Evolutionary conservation across 30 jellyfish, hydroid and myxozoan species (phyloP), one percentile per base, ranked within the genome.

Genomic region (Aurelia coerulea): DNA sequence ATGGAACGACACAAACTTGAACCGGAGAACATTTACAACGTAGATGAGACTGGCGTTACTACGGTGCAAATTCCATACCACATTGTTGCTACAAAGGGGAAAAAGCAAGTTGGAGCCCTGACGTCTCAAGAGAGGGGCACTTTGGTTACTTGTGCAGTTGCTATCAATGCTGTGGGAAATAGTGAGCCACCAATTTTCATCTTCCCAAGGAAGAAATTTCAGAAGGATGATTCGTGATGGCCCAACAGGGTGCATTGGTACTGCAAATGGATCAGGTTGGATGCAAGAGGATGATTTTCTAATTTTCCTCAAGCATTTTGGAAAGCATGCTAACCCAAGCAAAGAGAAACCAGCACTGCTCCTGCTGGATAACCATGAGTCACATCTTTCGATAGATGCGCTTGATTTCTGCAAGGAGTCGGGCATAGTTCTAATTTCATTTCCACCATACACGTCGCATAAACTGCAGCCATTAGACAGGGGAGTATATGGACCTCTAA

Each of bases 401-500:
- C 51, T 80, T 41, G 73, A 88, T 62, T 81, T 7, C 69, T 90
- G 94, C 8, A 80, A 80, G 63, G 89, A 42, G 52, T 80, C 80
- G 67, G 79, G 72, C 58, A 52, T 89, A 10, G 68, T 73, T 39
- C 66, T 79, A 59, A 76, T 89, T 81, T 65, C 90, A 46, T 80
- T 80, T 52, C 97, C 92, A 46, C 89, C 97, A 37, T 85, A 89
- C 74, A 56, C 58, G 59, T 73, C 90, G 2, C 89, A 89, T 76
- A 53, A 80, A 79, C 73, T 89, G 78, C 97, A 89, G 80, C 97
- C 97, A 58, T 79, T 89, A 54, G 93, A 89, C 41, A 64, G 17
- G 70, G 39, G 90, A 34, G 97, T 88, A 18, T 80, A 53, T 88
- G 94, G 97, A 58, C 97, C 97, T 37, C 65, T 88, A 72, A 88